phyloP scores from a whole-genome alignment of 2,113 vertebrate genomes.

The Labeo catla region DNA sequence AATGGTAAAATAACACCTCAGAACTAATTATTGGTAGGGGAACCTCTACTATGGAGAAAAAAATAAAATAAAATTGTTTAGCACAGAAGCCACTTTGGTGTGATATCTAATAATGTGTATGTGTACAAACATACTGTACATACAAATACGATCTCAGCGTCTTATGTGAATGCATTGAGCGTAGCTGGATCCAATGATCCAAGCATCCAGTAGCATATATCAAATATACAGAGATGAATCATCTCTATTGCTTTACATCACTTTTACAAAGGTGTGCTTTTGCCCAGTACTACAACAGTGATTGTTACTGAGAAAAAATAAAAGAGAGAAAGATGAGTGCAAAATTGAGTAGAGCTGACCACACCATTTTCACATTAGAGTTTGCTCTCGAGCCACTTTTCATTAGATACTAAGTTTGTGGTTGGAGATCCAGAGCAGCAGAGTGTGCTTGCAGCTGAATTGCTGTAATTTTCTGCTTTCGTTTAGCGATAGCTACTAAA shows the following conservation, averaged over 20 bases:
- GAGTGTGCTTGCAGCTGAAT: constrained; percentile 33
- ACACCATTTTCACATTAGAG: constrained; percentile 33
- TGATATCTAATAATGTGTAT: not conserved
- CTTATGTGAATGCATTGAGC: constrained; percentile 28
- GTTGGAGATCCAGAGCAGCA: constrained; percentile 17
- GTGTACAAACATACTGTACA: not conserved
- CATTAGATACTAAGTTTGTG: constrained; percentile 15
- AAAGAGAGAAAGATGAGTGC: not conserved
- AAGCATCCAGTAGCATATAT: constrained; percentile 45
- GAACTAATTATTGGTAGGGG: not conserved
- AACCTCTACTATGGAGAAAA: not conserved
- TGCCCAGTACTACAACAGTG: not conserved
- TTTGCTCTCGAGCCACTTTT: constrained; percentile 31
- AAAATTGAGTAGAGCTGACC: constrained; percentile 17
- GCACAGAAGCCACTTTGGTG: not conserved
- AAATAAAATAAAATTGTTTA: not conserved
- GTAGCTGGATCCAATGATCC: constrained; percentile 22
- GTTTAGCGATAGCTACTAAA: constrained; percentile 23
- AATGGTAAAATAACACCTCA: not conserved
- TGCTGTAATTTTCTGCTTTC: constrained; percentile 35
- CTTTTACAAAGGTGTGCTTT: constrained; percentile 6
- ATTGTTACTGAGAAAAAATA: not conserved
- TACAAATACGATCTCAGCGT: constrained; percentile 24
- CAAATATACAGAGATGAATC: constrained; percentile 52
- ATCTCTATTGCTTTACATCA: constrained; percentile 49